These are phyloP conservation scores for Pogoniulus pusillus DNA, from an alignment of 2,797 vertebrate genomes.

Conservation along the genomic window DNA sequence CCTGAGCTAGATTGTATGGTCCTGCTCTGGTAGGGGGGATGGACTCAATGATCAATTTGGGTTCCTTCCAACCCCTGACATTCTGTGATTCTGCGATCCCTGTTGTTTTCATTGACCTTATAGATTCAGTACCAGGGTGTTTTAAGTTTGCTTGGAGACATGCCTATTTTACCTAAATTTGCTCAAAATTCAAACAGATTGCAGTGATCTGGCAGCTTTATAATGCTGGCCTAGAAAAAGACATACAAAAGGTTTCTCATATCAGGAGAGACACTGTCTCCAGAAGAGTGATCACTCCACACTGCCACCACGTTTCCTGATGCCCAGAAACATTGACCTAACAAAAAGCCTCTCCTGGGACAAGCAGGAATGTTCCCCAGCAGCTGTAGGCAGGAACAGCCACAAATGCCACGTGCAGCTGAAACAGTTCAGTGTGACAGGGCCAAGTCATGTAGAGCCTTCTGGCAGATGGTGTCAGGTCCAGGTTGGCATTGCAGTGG, in stretches of 20 bases:
- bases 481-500: rapidly evolving
- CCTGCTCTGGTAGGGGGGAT: too few species aligned
- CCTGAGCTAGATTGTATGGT: too few species aligned
- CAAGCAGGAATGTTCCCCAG: neutral
- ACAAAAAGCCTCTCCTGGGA: neutral
- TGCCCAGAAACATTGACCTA: constrained; percentile 23
- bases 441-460: neutral
- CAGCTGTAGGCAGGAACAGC: neutral
- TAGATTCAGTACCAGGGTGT: constrained; percentile 22
- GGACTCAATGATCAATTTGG: too few species aligned
- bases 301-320: neutral
- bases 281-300: constrained; percentile 15
- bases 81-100: neutral
- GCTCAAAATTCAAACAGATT: constrained; percentile 31
- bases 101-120: constrained; percentile 42
- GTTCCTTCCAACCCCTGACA: too few species aligned
- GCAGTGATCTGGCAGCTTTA: constrained; percentile 39
- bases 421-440: rapidly evolving
- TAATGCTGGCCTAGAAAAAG: constrained; percentile 26
- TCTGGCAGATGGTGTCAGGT: rapidly evolving
- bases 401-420: rapidly evolving
- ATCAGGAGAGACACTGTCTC: constrained; percentile 54
- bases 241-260: constrained; percentile 14
- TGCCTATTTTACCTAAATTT: constrained; percentile 31
- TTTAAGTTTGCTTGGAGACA: constrained; percentile 17